A percentile compares a stretch with the other conserved stretches of the same genome.
phyloP scores from a whole-genome alignment of 2,113 vertebrate species.

The Otocyon megalotis region DNA sequence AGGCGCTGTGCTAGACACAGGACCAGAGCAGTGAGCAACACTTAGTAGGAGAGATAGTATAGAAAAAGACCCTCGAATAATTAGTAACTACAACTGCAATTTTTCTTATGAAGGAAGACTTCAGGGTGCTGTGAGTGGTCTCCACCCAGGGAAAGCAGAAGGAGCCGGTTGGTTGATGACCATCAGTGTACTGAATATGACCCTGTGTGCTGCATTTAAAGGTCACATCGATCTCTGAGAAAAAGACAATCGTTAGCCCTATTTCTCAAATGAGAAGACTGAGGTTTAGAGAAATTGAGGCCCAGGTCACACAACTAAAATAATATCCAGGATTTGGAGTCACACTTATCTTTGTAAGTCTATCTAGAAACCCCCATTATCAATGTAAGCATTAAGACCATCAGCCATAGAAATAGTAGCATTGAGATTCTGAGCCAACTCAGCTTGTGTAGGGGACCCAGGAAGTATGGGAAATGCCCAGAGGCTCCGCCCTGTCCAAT shows the following conservation, averaged over 20 bases:
- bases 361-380: background rate
- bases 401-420: background rate
- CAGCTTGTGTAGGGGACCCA: background rate
- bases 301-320: background rate
- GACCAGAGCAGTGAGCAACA: background rate
- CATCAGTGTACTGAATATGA: background rate
- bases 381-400: background rate
- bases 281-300: background rate
- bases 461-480: background rate
- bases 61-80: background rate
- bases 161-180: background rate
- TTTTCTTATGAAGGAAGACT: background rate
- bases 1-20: rapidly evolving
- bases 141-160: background rate
- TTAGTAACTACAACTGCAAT: background rate
- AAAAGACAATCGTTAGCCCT: background rate
- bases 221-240: background rate
- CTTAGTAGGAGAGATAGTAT: background rate
- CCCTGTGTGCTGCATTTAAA: rapidly evolving
- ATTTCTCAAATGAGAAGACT: background rate
- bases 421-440: background rate
- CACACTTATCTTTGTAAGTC: background rate
- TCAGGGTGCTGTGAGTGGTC: background rate
- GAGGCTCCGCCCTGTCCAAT: background rate
- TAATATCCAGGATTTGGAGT: background rate